Conservation (phyloP, 92 coral and sea anemone species). For the Paramuricea clavata region DNA sequence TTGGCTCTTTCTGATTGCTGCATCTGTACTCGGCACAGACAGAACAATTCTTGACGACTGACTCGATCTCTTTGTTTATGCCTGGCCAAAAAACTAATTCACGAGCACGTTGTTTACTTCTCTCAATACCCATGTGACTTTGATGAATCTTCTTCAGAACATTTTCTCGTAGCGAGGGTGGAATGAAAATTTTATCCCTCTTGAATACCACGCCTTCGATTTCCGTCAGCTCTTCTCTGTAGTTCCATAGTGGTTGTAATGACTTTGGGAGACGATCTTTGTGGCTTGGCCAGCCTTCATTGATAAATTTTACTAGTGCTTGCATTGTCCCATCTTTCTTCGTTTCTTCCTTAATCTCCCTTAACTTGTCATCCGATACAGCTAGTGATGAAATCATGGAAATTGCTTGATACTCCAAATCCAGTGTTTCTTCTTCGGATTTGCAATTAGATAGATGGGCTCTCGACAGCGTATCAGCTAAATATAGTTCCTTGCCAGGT, state of each 20-base stretch:
- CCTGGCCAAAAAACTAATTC: conserved; percentile 39
- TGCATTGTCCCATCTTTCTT: conserved; percentile 62
- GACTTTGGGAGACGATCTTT: no score
- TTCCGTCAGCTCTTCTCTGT: conserved; percentile 40
- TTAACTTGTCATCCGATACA: background rate
- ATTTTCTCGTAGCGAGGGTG: conserved; percentile 4
- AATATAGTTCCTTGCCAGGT: conserved; percentile 20
- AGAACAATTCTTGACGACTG: conserved; percentile 28
- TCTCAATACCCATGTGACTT: conserved; percentile 50
- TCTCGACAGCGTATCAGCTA: background rate
- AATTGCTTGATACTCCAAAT: background rate
- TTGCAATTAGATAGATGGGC: conserved; percentile 17
- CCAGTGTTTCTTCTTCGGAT: conserved; percentile 18
- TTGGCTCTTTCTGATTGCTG: conserved; percentile 45
- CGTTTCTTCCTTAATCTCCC: conserved; percentile 56
- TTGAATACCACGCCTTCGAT: conserved; percentile 2
- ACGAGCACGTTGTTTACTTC: conserved; percentile 40
- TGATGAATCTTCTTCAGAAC: conserved; percentile 44
- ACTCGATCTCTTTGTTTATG: conserved; percentile 39
- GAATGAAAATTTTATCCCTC: background rate
- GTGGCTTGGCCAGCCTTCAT: conserved; percentile 76
- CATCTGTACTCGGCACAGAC: conserved; percentile 24
- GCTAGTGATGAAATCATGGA: background rate
- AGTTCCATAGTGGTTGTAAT: conserved; percentile 12
- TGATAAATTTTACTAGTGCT: conserved; percentile 57